Conservation (phyloP, 2,888 invertebrate species). For the Ashinkailepas kermadecensis region DNA sequence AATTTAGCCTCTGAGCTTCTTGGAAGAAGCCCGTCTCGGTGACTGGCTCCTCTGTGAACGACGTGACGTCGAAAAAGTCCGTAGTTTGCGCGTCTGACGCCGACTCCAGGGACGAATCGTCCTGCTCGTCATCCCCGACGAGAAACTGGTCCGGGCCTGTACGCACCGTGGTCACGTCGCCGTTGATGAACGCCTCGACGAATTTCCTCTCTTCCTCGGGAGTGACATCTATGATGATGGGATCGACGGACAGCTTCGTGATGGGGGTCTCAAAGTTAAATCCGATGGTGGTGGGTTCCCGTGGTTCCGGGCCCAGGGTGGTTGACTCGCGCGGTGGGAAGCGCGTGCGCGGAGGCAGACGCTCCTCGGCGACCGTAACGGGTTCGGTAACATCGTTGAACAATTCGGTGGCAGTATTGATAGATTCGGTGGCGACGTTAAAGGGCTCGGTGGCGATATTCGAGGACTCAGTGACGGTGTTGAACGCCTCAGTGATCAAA, state of each 20-base stretch:
- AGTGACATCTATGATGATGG: no score
- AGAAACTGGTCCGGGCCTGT: slow-evolving; percentile 67
- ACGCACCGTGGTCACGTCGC: slow-evolving; percentile 34
- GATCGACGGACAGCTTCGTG: no score
- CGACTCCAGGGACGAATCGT: neutral
- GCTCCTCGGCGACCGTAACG: neutral
- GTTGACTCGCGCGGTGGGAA: neutral
- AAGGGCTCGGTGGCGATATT: neutral
- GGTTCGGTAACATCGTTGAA: neutral
- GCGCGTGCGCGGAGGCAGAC: slow-evolving; percentile 15
- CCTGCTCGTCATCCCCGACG: slow-evolving; percentile 62
- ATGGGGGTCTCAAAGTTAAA: neutral
- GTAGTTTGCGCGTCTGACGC: no score
- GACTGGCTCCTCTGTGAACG: neutral
- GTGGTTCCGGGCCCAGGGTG: neutral
- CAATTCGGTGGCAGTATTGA: neutral
- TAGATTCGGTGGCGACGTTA: neutral
- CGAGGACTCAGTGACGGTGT: neutral
- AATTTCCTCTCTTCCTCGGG: neutral
- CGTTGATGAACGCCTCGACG: neutral
- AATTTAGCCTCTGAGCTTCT: neutral
- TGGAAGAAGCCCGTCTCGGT: neutral
- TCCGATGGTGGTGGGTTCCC: neutral
- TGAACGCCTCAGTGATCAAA: neutral
- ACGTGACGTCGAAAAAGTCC: neutral